Evolutionary conservation across 1,140 invertebrate species (phyloP).

Genomic region (Brachionus rotundiformis): DNA sequence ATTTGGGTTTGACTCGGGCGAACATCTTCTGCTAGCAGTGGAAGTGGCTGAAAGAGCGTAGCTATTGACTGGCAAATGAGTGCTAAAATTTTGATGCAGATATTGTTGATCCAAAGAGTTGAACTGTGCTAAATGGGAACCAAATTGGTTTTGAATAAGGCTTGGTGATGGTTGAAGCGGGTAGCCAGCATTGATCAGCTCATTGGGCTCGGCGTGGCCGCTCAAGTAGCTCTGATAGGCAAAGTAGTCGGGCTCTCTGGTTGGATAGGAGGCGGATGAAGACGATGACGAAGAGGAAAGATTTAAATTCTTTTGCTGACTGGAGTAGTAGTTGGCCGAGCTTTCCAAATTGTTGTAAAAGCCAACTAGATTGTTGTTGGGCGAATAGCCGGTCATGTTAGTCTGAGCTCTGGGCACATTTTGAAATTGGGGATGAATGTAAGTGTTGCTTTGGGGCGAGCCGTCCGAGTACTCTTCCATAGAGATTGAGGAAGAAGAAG

Average conservation of each 20-base stretch:
- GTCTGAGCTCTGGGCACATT: neutral
- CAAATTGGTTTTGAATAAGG: constrained; percentile 3
- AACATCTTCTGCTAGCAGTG: constrained; percentile 17
- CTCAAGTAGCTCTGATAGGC: constrained; percentile 27
- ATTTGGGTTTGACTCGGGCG: neutral
- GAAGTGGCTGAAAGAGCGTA: neutral
- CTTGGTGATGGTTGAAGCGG: constrained; percentile 15
- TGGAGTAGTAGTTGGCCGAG: neutral
- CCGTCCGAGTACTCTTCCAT: constrained; percentile 42
- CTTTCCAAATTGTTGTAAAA: constrained; percentile 34
- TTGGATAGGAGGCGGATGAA: constrained; percentile 36
- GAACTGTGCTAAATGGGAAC: neutral
- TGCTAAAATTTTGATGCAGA: constrained; percentile 13
- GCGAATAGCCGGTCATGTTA: constrained; percentile 25
- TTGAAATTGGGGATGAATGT: neutral
- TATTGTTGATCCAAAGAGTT: constrained; percentile 10
- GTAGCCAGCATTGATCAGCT: neutral
- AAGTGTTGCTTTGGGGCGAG: neutral
- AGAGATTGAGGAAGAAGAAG: constrained; percentile 37
- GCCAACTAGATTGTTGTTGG: neutral
- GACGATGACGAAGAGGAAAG: constrained; percentile 35
- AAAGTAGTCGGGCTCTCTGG: constrained; percentile 44
- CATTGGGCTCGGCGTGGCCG: neutral
- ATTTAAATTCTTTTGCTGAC: constrained; percentile 13
- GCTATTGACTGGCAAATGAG: constrained; percentile 3